A percentile compares a stretch with the other conserved stretches of the same genome.
Evolutionary conservation across 2,113 vertebrate genomes (phyloP).

Genomic region (Hystrix brachyura): DNA sequence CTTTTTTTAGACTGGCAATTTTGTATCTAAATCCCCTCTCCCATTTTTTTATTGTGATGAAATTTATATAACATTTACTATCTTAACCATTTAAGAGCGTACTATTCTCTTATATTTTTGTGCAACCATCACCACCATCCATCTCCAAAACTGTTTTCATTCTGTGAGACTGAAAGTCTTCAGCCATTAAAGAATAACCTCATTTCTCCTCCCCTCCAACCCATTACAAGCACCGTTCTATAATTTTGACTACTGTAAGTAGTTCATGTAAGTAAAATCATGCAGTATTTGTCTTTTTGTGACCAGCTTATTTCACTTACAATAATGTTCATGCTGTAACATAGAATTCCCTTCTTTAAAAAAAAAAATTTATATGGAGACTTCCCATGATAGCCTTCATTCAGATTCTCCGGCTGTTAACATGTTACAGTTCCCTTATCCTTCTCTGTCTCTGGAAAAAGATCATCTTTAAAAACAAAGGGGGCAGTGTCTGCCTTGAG

Average conservation of each 20-base stretch:
- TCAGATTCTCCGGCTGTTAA: background rate
- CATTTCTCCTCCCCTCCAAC: too few species aligned
- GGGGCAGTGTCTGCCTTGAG: background rate
- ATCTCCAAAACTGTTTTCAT: background rate
- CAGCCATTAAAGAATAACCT: background rate
- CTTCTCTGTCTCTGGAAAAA: background rate
- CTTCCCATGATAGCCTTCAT: background rate
- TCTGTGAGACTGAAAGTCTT: background rate
- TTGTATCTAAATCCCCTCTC: background rate
- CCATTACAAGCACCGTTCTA: background rate
- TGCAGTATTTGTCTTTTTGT: background rate
- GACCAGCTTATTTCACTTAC: background rate
- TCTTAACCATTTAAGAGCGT: background rate
- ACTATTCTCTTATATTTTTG: background rate
- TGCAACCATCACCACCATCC: background rate
- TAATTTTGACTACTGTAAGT: background rate
- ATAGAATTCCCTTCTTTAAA: background rate
- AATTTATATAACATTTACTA: background rate
- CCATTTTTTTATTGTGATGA: background rate
- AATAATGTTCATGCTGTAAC: background rate
- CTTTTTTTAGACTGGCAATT: background rate
- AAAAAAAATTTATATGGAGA: background rate
- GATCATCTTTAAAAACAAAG: background rate
- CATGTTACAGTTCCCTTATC: background rate
- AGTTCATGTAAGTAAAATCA: background rate